A percentile compares a stretch with the other conserved stretches of the same genome.
Evolutionary conservation across 2,113 vertebrate genomes (phyloP).

Genomic region (Brienomyrus brachyistius): DNA sequence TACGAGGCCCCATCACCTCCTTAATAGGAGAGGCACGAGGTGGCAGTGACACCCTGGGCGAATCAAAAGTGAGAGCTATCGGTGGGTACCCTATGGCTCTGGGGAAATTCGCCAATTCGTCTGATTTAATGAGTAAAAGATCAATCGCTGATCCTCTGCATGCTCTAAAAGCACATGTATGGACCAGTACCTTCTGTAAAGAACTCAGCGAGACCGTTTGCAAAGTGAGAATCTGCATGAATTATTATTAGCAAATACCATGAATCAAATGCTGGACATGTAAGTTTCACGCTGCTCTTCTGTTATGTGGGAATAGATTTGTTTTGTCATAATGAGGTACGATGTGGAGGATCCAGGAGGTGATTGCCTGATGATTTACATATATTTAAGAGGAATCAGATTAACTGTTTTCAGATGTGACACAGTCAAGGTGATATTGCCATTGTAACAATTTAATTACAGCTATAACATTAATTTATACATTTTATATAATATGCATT

Average conservation of each 20-base stretch:
- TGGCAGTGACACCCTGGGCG: neutral
- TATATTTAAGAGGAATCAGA: neutral
- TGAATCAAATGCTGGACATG: neutral
- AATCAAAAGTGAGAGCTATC: neutral
- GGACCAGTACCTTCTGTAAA: neutral
- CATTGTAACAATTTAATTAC: neutral
- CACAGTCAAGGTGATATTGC: neutral
- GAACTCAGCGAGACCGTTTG: neutral
- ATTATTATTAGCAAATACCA: neutral
- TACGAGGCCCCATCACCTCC: neutral
- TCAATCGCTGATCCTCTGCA: conserved; percentile 26
- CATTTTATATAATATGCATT: neutral
- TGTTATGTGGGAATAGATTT: neutral
- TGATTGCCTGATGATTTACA: neutral
- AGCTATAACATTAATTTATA: neutral
- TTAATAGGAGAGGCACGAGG: neutral
- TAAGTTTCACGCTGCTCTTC: neutral
- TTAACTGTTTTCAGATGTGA: neutral
- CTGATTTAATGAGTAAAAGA: conserved; percentile 30
- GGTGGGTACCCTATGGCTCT: neutral
- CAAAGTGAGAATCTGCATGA: neutral
- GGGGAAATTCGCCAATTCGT: conserved; percentile 20
- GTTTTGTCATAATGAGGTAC: neutral
- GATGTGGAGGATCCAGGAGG: neutral
- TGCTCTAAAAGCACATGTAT: conserved; percentile 19